Percentiles rank a stretch among this genome's conserved stretches.
These are phyloP conservation scores for Callaeas wilsoni DNA, from an alignment of 2,113 vertebrate species.

Conservation along the genomic window DNA sequence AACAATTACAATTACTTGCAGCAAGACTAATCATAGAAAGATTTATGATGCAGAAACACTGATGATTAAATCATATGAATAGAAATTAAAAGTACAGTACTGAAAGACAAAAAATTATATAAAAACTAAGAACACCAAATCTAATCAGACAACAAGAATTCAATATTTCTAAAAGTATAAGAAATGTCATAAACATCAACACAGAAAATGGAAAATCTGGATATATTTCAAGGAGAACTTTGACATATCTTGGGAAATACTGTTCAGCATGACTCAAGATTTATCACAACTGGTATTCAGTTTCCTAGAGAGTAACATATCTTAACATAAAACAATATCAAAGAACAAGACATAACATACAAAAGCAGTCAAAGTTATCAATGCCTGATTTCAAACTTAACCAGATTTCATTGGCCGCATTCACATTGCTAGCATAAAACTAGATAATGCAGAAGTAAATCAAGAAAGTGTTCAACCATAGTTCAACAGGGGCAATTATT, in stretches of 20 bases:
- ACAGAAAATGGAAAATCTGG: neutral
- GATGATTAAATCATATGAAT: neutral
- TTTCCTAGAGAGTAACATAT: constrained; percentile 41
- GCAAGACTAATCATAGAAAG: neutral
- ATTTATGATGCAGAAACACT: neutral
- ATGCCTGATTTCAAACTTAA: neutral
- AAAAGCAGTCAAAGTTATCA: neutral
- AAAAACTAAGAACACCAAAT: neutral
- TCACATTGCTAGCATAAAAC: neutral
- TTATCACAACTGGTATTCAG: constrained; percentile 23
- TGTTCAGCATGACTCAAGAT: constrained; percentile 3
- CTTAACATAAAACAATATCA: constrained; percentile 27
- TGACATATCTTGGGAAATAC: neutral
- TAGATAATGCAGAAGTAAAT: neutral
- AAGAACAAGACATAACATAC: neutral
- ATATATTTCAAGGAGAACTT: neutral
- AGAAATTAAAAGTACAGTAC: neutral
- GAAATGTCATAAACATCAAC: neutral
- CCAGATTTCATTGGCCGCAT: neutral
- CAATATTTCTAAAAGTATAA: neutral
- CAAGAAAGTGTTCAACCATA: neutral
- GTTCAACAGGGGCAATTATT: neutral
- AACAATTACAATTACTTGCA: neutral
- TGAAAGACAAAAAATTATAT: neutral
- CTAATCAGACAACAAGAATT: neutral